Evolutionary conservation across 53 echinoderm and acorn worm genomes (phyloP).

Genomic region (Luidia sarsii): DNA sequence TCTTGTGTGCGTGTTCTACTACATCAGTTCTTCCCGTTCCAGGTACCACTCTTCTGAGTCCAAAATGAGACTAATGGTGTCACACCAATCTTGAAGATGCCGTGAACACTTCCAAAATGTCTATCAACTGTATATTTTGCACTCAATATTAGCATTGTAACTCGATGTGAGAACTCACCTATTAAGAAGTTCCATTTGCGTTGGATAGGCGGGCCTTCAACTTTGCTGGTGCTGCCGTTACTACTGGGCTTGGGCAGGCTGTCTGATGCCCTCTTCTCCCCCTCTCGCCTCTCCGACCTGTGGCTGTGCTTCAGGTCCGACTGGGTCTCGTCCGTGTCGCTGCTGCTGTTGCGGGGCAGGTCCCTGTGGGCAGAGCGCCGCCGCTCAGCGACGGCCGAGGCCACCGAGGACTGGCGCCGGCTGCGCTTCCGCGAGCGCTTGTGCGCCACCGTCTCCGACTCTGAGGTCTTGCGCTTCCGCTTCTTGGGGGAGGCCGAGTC

Average conservation of each 20-base stretch:
- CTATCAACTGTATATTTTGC: too few species aligned
- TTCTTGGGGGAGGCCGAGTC: conserved; percentile 67
- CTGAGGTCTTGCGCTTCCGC: conserved; percentile 65
- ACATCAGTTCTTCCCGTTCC: too few species aligned
- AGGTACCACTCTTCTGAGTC: too few species aligned
- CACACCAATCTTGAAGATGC: too few species aligned
- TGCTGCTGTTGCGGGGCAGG: conserved; percentile 57
- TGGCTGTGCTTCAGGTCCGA: conserved; percentile 25
- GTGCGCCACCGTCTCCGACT: conserved; percentile 58
- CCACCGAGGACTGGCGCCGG: conserved; percentile 26
- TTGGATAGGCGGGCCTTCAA: conserved; percentile 52
- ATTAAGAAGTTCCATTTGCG: conserved; percentile 80
- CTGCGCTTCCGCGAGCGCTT: conserved; percentile 66
- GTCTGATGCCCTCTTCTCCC: conserved; percentile 37
- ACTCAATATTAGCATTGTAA: too few species aligned
- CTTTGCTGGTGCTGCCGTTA: conserved; percentile 7
- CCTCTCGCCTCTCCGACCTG: conserved; percentile 26
- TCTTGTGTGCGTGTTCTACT: too few species aligned
- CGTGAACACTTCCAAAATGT: too few species aligned
- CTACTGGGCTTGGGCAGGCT: conserved; percentile 18
- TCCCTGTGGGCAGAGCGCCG: conserved; percentile 46
- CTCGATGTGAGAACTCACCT: conserved; percentile 67
- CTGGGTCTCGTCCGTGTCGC: conserved; percentile 68
- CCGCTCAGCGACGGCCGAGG: conserved; percentile 55
- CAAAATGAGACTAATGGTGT: too few species aligned